Evolutionary conservation across 2,113 vertebrate genomes (phyloP).

Genomic region (Propithecus coquereli): DNA sequence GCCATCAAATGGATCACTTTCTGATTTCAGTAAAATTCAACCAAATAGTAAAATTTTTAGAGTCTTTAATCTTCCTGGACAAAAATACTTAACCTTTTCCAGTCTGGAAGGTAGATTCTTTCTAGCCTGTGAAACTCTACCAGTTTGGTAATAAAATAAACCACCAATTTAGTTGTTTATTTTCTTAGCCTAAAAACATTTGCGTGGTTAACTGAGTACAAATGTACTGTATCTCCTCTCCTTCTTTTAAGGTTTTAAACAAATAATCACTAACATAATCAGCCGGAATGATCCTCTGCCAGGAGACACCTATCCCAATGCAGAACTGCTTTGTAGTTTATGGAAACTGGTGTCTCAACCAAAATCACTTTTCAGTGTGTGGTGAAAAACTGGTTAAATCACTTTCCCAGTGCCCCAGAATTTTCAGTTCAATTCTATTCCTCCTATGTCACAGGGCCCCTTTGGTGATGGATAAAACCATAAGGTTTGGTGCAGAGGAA

Average conservation of each 20-base stretch:
- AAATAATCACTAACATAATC: constrained; percentile 17
- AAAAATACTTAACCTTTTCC: constrained; percentile 47
- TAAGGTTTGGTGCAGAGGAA: constrained; percentile 5
- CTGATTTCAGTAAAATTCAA: not conserved
- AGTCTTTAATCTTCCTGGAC: constrained; percentile 33
- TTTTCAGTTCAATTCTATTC: not conserved
- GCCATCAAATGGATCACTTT: constrained; percentile 41
- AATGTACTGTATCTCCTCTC: constrained; percentile 22
- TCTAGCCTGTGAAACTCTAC: not conserved
- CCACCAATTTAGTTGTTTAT: constrained; percentile 33
- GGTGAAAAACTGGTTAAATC: not conserved
- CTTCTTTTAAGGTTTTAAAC: constrained; percentile 51
- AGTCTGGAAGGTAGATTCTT: not conserved
- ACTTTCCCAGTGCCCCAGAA: not conserved
- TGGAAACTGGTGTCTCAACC: not conserved
- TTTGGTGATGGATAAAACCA: not conserved
- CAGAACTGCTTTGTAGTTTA: not conserved
- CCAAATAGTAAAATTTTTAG: not conserved
- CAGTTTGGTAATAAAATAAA: constrained; percentile 51
- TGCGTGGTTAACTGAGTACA: not conserved
- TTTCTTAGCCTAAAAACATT: constrained; percentile 48
- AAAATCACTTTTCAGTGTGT: not conserved
- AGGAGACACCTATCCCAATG: not conserved
- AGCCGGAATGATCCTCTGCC: not conserved
- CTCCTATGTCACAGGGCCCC: not conserved